Percentiles rank a stretch among this genome's conserved stretches.
Conservation (phyloP, 2,888 invertebrate species). For the Drosophila meridiana region DNA sequence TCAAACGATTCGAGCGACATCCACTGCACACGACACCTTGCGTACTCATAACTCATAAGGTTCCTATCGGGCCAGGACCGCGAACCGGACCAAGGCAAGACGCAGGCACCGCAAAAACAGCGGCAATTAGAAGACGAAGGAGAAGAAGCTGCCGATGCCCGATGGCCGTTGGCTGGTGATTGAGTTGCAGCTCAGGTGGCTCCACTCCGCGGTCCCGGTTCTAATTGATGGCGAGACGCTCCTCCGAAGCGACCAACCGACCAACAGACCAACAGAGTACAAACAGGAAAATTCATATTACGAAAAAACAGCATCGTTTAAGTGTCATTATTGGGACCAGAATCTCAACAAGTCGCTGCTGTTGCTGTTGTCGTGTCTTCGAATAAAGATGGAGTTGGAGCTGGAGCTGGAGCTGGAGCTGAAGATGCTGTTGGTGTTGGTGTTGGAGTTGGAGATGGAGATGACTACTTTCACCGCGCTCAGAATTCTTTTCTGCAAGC, state of each 20-base stretch:
- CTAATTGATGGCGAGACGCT: constrained; percentile 69
- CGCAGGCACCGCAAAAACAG: constrained; percentile 50
- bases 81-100: constrained; percentile 32
- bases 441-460: constrained; percentile 48
- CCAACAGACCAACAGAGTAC: constrained; percentile 49
- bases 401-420: constrained; percentile 1
- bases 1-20: constrained; percentile 29
- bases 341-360: constrained; percentile 73
- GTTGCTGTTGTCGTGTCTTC: constrained; percentile 57
- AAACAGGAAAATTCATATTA: constrained; percentile 79
- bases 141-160: constrained; percentile 63
- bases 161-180: constrained; percentile 64
- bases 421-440: constrained; percentile 8
- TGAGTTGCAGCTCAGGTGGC: constrained; percentile 76
- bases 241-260: constrained; percentile 46
- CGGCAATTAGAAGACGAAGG: constrained; percentile 67
- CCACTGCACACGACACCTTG: constrained; percentile 49
- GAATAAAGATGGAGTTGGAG: constrained; percentile 34
- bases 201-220: constrained; percentile 42
- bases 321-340: constrained; percentile 79
- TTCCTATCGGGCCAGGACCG: constrained; percentile 20
- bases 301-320: constrained; percentile 79
- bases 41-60: constrained; percentile 59
- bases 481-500: constrained; percentile 68
- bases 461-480: constrained; percentile 73